Evolutionary conservation across 2,113 vertebrate genomes (phyloP).

Genomic region (Hydrolagus affinis): DNA sequence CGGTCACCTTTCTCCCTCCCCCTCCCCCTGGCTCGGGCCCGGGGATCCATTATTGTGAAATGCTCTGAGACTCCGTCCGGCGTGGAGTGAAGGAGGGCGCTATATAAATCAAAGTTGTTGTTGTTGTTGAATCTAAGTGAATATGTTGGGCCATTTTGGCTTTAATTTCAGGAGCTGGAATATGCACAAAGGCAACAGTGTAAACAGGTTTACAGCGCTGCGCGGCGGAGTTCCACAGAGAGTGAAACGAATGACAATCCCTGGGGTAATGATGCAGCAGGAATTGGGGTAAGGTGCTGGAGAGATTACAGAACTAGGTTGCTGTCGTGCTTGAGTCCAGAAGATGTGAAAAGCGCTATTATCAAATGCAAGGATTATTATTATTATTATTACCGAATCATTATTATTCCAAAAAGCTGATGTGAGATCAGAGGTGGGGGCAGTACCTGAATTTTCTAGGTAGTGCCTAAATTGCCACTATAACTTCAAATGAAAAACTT

Average conservation of each 20-base stretch:
- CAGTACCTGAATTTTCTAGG: neutral
- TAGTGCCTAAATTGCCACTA: neutral
- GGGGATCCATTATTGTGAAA: no score
- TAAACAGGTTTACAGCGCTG: constrained; percentile 35
- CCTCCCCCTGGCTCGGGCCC: no score
- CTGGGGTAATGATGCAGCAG: neutral
- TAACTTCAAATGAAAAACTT: no score
- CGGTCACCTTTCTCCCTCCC: no score
- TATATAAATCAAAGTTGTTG: no score
- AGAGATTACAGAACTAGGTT: neutral
- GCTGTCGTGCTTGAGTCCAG: neutral
- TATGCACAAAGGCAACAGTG: constrained; percentile 42
- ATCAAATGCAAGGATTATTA: no score
- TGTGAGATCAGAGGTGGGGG: neutral
- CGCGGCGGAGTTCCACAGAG: constrained; percentile 29
- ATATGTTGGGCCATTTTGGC: neutral
- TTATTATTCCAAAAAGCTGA: neutral
- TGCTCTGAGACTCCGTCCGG: no score
- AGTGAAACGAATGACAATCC: constrained; percentile 36
- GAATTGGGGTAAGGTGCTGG: neutral
- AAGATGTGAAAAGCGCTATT: no score
- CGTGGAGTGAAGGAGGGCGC: no score
- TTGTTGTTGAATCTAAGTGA: no score
- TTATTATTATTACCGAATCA: no score
- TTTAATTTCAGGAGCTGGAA: constrained; percentile 51